Evolutionary conservation across 1,140 invertebrate species (phyloP).

Genomic region (Drosophila ananassae): DNA sequence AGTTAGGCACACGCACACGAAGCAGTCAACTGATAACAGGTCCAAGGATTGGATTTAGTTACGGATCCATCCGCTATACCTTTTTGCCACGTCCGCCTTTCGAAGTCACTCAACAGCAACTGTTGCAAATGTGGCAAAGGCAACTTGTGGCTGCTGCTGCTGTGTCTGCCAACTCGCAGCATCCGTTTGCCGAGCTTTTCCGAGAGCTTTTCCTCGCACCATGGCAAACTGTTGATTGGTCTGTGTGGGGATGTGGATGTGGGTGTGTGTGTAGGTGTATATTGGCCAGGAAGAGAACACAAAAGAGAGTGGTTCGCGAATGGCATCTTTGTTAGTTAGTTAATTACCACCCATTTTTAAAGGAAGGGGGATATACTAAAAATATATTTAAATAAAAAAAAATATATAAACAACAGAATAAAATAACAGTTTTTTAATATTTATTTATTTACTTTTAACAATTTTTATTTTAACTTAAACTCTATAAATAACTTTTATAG

Average conservation of each 20-base stretch:
- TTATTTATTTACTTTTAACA: too few relatives aligned
- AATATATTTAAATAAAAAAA: not conserved
- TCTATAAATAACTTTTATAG: too few relatives aligned
- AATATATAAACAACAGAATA: too few relatives aligned
- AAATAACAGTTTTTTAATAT: too few relatives aligned
- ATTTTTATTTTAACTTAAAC: too few relatives aligned
- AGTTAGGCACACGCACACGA: not conserved
- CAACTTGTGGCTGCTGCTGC: conserved; percentile 70
- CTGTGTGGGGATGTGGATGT: conserved; percentile 14
- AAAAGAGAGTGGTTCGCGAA: conserved; percentile 32
- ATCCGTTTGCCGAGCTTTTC: conserved; percentile 58
- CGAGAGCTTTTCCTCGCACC: conserved; percentile 46
- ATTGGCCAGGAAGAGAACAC: conserved; percentile 38
- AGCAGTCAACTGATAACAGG: conserved; percentile 59
- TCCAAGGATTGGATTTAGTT: conserved; percentile 27
- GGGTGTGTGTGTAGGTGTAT: not conserved
- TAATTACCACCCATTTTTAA: conserved; percentile 36
- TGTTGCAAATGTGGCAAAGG: conserved; percentile 78
- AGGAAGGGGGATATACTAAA: conserved; percentile 1
- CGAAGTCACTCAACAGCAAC: conserved; percentile 79
- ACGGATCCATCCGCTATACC: conserved; percentile 50
- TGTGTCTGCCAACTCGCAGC: conserved; percentile 43
- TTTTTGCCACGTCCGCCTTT: conserved; percentile 75
- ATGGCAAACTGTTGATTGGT: conserved; percentile 72
- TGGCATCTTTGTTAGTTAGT: conserved; percentile 31